Conservation (phyloP, 2,888 invertebrate species). For the Stenodera caucasica region DNA sequence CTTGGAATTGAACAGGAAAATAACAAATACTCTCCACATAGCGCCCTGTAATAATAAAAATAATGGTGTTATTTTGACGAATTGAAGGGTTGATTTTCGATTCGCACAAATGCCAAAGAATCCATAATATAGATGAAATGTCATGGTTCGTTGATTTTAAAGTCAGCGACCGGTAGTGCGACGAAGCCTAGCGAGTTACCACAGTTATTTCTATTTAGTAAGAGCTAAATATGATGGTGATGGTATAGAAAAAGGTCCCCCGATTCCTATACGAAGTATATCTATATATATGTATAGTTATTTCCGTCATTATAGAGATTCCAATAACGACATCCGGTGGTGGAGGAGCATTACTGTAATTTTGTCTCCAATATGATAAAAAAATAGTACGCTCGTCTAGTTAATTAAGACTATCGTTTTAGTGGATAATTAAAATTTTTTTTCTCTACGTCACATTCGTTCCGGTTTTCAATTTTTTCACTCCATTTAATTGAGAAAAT, state of each 20-base stretch:
- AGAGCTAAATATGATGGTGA: constrained; percentile 23
- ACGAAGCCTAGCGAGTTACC: constrained; percentile 47
- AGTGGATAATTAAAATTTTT: neutral
- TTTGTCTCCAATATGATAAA: neutral
- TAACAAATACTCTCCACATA: constrained; percentile 58
- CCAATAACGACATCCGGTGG: constrained; percentile 22
- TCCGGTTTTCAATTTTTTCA: constrained; percentile 22
- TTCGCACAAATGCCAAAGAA: constrained; percentile 35
- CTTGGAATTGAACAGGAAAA: constrained; percentile 67
- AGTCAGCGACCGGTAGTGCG: constrained; percentile 51
- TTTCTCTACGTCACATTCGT: constrained; percentile 21
- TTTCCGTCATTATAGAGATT: constrained; percentile 35
- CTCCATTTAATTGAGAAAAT: constrained; percentile 23
- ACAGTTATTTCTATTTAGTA: constrained; percentile 29
- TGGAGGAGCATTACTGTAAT: neutral
- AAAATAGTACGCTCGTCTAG: too few species aligned
- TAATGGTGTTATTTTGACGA: neutral
- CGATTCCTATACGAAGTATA: constrained; percentile 15
- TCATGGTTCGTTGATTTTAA: constrained; percentile 47
- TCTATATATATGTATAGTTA: constrained; percentile 7
- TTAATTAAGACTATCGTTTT: too few species aligned
- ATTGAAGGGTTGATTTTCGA: neutral
- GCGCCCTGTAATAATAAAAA: constrained; percentile 32
- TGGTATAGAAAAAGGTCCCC: neutral
- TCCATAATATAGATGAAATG: constrained; percentile 37